Evolutionary conservation across 2,113 vertebrate species (phyloP).

Genomic region (Lepus europaeus): DNA sequence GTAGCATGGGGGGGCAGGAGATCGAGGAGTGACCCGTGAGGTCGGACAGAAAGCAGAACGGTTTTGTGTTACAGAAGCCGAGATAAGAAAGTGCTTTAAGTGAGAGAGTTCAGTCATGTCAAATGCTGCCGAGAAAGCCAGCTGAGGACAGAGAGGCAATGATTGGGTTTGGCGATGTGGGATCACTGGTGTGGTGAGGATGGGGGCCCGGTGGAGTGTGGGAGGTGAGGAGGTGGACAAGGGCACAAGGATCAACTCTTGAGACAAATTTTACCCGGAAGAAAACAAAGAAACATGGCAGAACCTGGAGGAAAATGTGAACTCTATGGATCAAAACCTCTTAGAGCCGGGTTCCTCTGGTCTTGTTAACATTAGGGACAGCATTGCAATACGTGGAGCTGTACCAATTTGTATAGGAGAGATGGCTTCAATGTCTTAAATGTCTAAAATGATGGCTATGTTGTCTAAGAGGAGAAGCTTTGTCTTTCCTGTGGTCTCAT

Average conservation of each 20-base stretch:
- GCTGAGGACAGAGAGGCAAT: background rate
- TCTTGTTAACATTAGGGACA: background rate
- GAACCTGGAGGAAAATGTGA: background rate
- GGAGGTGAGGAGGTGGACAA: background rate
- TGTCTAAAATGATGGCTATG: too few relatives aligned
- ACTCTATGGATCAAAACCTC: background rate
- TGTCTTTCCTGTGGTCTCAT: background rate
- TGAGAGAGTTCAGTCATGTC: background rate
- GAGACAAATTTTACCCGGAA: background rate
- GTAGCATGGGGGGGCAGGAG: background rate
- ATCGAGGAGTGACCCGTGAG: background rate
- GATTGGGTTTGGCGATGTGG: background rate
- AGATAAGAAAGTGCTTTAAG: background rate
- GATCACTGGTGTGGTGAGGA: background rate
- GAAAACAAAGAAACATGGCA: background rate
- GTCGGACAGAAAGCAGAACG: background rate
- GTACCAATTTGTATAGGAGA: background rate
- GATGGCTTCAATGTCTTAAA: background rate
- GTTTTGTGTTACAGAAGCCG: background rate
- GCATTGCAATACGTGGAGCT: rapidly evolving
- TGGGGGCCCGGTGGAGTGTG: background rate
- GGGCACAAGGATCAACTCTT: background rate
- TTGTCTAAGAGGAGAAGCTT: background rate
- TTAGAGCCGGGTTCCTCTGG: background rate
- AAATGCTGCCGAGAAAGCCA: background rate